Base-by-base conservation (phyloP, 2,797 vertebrate species). In the Syndactyla subalaris region DNA sequence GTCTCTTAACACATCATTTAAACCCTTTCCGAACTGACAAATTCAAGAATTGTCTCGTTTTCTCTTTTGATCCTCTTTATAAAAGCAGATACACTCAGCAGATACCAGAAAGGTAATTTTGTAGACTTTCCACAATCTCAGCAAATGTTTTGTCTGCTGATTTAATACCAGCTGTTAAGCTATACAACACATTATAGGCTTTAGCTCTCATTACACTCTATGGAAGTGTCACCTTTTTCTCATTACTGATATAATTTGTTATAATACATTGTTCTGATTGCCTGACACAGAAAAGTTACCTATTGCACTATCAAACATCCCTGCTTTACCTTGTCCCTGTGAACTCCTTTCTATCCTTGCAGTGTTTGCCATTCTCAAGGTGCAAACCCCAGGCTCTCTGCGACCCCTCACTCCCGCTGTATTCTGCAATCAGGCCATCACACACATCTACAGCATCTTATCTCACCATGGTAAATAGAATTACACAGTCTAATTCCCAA, bases 71-170 rank as follows among this genome's bases (percentile, higher is more conserved):
- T 61, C 27, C 61, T 68, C 72, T 61, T 79, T 63, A n/a, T 58
- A 80, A 80, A 71, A 68, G 70, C 72, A 85, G 85, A 59, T 68
- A 70, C 26, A 36, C 82, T 89, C 36, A 4, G 70, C 86, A 90
- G 77, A 87, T 88, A 92, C 29, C 52, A 65, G 57, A 85, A 83
- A 95, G 52, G 89, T 89, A 89, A 92, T 92, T 93, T 55, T 76
- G 63, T 48, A 91, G 75, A 89, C 66, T 95, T 95, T 93, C 68
- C 58, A 94, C 85, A 7, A 23, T 58, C 95, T 95, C 89, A 88
- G 95, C 95, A 96, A 88, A 93, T 80, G 76, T 94, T 95, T 93
- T 95, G 82, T 91, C 91, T 93, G 91, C 65, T 91, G 89, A 95
- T 95, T 95, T 95, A 96, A 85, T 71, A 77, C 75, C 82, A 72